Evolutionary conservation across 2,888 invertebrate species (phyloP).

Genomic region (Morpho helenor): DNA sequence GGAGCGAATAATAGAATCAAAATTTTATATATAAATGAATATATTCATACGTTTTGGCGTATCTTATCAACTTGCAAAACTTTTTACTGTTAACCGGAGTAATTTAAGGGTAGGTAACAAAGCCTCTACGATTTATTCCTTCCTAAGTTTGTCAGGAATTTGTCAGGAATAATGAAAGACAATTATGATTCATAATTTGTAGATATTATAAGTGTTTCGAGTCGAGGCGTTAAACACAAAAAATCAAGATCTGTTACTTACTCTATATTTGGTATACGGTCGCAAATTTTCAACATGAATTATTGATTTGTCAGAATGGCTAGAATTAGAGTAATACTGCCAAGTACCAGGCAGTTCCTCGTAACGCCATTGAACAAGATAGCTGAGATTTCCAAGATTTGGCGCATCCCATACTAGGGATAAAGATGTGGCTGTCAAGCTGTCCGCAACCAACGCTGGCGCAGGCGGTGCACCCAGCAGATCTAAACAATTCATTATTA

Average conservation of each 20-base stretch:
- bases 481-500: slow-evolving; percentile 43
- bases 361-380: slow-evolving; percentile 87
- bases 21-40: too few species aligned
- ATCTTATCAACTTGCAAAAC: too few species aligned
- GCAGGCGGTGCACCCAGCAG: slow-evolving; percentile 85
- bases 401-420: slow-evolving; percentile 88
- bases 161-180: too few species aligned
- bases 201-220: too few species aligned
- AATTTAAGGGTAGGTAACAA: background rate
- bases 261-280: slow-evolving; percentile 94
- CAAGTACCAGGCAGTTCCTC: slow-evolving; percentile 85
- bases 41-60: too few species aligned
- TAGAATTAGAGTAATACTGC: slow-evolving; percentile 89
- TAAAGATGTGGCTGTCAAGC: slow-evolving; percentile 87
- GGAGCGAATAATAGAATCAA: too few species aligned
- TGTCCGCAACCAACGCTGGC: slow-evolving; percentile 88
- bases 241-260: slow-evolving; percentile 52
- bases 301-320: slow-evolving; percentile 82
- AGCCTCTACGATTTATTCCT: too few species aligned
- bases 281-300: slow-evolving; percentile 88
- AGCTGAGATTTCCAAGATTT: slow-evolving; percentile 76
- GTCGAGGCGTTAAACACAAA: too few species aligned
- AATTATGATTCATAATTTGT: too few species aligned
- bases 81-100: background rate
- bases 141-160: too few species aligned